Conservation (phyloP, 2,888 invertebrate species). For the Ditula angustiorana region DNA sequence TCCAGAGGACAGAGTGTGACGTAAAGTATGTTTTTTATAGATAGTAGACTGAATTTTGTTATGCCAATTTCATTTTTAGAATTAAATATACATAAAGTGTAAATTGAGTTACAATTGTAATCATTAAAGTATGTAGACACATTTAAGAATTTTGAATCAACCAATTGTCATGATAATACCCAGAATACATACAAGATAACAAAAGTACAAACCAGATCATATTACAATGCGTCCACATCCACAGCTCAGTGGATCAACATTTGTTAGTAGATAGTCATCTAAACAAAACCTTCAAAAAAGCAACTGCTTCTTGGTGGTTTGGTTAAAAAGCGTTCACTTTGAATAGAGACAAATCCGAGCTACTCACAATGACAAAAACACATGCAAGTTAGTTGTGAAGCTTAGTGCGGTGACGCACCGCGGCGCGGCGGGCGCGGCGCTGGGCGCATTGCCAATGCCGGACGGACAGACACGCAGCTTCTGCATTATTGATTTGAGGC, state of each 20-base stretch:
- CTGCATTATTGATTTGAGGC: too few relatives aligned
- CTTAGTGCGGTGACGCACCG: not conserved
- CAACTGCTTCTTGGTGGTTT: conserved; percentile 36
- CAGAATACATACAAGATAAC: conserved; percentile 66
- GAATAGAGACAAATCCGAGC: not conserved
- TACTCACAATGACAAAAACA: conserved; percentile 3
- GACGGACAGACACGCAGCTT: too few relatives aligned
- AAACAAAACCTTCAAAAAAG: conserved; percentile 46
- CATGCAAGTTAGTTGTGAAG: conserved; percentile 12
- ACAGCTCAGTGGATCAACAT: conserved; percentile 43
- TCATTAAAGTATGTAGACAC: conserved; percentile 51
- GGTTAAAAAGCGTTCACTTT: conserved; percentile 21
- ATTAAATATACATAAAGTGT: conserved; percentile 43
- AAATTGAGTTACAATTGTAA: conserved; percentile 50
- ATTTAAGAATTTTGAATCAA: conserved; percentile 55
- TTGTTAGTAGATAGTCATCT: conserved; percentile 34
- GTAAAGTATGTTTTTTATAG: conserved; percentile 31
- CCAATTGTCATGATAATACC: conserved; percentile 56
- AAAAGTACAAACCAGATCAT: conserved; percentile 48
- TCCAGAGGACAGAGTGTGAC: conserved; percentile 62
- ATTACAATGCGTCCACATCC: conserved; percentile 47
- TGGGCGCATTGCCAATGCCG: too few relatives aligned
- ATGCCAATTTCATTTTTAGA: conserved; percentile 65
- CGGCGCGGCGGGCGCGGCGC: too few relatives aligned
- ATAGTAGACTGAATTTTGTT: conserved; percentile 48